Evolutionary conservation across 2,888 invertebrate species (phyloP).

Genomic region (Drosophila formosana): DNA sequence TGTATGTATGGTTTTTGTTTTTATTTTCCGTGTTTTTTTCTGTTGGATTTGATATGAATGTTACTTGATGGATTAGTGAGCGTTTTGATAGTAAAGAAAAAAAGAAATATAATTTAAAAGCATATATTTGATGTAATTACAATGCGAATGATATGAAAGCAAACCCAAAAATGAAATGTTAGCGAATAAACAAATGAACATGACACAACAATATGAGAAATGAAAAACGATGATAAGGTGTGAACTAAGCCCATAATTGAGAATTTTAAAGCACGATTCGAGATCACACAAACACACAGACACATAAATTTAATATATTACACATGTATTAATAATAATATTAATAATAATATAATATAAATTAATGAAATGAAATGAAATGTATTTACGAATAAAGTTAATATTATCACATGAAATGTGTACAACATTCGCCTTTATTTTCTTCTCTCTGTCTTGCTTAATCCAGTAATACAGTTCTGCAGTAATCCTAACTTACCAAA

Average conservation of each 20-base stretch:
- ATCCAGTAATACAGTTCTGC: neutral
- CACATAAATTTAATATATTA: slow-evolving; percentile 71
- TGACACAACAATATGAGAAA: slow-evolving; percentile 14
- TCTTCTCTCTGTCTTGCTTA: neutral
- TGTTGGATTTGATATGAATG: slow-evolving; percentile 70
- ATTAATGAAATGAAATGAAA: slow-evolving; percentile 74
- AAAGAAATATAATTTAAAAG: slow-evolving; percentile 47
- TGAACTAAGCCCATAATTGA: slow-evolving; percentile 69
- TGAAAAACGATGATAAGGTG: slow-evolving; percentile 26
- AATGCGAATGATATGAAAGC: slow-evolving; percentile 13
- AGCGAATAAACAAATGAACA: slow-evolving; percentile 41
- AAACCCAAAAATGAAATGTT: slow-evolving; percentile 33
- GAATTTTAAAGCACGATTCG: slow-evolving; percentile 73
- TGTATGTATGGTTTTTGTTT: slow-evolving; percentile 60
- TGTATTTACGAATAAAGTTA: slow-evolving; percentile 79
- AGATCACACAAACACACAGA: slow-evolving; percentile 52
- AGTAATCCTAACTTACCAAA: neutral
- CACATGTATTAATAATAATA: slow-evolving; percentile 72
- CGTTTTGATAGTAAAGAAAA: slow-evolving; percentile 51
- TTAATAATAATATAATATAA: slow-evolving; percentile 62
- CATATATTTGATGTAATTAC: slow-evolving; percentile 44
- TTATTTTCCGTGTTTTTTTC: slow-evolving; percentile 5
- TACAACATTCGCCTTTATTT: slow-evolving; percentile 39
- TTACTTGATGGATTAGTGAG: slow-evolving; percentile 70
- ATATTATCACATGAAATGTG: slow-evolving; percentile 77